Evolutionary conservation across 2,888 invertebrate genomes (phyloP).

Genomic region (Gastrophysa polygoni): DNA sequence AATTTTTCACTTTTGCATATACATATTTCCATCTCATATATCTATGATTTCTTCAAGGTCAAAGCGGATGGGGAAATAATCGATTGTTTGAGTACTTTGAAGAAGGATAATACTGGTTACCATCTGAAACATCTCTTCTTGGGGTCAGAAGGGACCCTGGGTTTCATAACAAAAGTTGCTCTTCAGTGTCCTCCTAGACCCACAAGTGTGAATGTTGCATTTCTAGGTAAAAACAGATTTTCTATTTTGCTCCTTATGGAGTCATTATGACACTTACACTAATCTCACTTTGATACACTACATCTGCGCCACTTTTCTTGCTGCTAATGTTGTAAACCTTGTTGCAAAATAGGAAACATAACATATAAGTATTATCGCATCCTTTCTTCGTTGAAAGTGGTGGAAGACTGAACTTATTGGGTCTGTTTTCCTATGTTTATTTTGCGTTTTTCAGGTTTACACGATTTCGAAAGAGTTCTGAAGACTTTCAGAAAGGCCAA

Average conservation of each 20-base stretch:
- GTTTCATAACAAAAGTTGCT: slow-evolving; percentile 89
- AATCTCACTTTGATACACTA: no score
- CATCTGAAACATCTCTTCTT: slow-evolving; percentile 95
- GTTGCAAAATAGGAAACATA: no score
- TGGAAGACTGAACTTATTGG: no score
- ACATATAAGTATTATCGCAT: no score
- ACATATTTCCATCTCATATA: not conserved
- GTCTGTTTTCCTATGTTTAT: no score
- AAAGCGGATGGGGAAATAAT: slow-evolving; percentile 84
- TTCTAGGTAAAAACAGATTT: slow-evolving; percentile 40
- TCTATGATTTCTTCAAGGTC: slow-evolving; percentile 63
- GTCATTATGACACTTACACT: not conserved
- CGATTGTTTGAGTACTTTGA: slow-evolving; percentile 80
- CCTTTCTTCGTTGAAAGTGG: no score
- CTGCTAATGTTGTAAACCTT: no score
- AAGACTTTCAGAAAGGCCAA: slow-evolving; percentile 77
- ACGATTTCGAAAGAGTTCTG: slow-evolving; percentile 78
- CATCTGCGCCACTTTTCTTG: no score
- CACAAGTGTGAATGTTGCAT: slow-evolving; percentile 50
- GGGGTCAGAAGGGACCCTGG: slow-evolving; percentile 95
- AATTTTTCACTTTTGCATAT: no score
- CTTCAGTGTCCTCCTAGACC: slow-evolving; percentile 87
- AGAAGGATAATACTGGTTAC: slow-evolving; percentile 97
- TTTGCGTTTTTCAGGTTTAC: slow-evolving; percentile 69
- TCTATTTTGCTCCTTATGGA: no score